A percentile compares a stretch with the other conserved stretches of the same genome.
Conservation (phyloP, 2,888 invertebrate genomes). For the Glyphotaelius pellucidus region DNA sequence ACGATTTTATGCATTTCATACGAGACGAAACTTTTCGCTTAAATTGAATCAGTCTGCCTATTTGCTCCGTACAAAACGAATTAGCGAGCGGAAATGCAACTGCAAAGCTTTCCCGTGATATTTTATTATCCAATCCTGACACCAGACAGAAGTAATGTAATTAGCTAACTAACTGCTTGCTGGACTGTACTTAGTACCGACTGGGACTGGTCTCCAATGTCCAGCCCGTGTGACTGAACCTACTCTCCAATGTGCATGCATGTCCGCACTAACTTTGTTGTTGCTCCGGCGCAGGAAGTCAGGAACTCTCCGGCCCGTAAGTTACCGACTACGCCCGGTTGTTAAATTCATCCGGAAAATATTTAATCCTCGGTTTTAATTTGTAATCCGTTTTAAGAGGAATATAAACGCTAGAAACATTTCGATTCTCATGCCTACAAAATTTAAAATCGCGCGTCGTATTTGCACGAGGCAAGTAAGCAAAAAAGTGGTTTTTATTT, state of each 20-base stretch:
- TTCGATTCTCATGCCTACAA: too few relatives aligned
- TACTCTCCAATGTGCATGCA: background rate
- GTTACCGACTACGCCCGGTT: background rate
- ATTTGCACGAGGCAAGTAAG: too few relatives aligned
- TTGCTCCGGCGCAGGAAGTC: background rate
- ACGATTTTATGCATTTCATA: background rate
- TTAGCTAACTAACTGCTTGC: conserved; percentile 31
- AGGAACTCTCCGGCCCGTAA: background rate
- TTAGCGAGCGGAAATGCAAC: background rate
- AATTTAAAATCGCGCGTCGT: too few relatives aligned
- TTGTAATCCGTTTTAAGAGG: background rate
- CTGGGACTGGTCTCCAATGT: background rate
- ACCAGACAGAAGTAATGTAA: conserved; percentile 19
- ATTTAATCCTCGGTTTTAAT: background rate
- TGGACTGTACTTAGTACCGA: background rate
- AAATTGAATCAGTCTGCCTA: background rate
- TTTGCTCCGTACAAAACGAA: background rate
- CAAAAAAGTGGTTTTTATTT: too few relatives aligned
- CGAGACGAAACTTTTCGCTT: background rate
- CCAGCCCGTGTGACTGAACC: background rate
- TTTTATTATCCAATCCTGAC: background rate
- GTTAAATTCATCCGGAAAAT: background rate
- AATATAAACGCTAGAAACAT: too few relatives aligned
- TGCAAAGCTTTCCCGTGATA: background rate
- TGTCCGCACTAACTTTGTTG: background rate